phyloP scores from a whole-genome alignment of 1,140 invertebrate species.

The Drosophila bipectinata region DNA sequence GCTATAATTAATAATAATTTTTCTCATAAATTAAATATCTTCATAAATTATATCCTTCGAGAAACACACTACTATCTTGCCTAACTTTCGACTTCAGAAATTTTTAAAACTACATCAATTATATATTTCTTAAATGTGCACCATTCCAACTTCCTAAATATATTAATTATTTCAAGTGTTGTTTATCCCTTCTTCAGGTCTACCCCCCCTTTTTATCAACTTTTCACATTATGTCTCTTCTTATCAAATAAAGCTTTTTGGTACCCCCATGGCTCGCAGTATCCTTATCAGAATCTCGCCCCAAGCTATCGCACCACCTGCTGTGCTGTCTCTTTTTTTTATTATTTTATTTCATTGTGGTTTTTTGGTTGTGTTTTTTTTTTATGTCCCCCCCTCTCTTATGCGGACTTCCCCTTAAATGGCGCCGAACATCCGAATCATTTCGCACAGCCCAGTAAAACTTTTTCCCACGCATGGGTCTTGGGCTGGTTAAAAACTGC shows the following conservation, averaged over 20 bases:
- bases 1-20: too few species aligned
- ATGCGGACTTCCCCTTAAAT: constrained; percentile 25
- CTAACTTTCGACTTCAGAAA: too few species aligned
- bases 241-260: background rate
- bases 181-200: background rate
- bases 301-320: constrained; percentile 24
- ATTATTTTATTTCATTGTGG: constrained; percentile 5
- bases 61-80: too few species aligned
- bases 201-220: background rate
- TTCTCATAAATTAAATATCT: too few species aligned
- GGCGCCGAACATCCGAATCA: constrained; percentile 57
- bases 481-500: constrained; percentile 37
- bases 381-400: background rate
- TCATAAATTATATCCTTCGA: too few species aligned
- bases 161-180: background rate
- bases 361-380: background rate
- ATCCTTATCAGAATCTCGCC: constrained; percentile 19
- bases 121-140: too few species aligned
- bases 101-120: too few species aligned
- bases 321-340: constrained; percentile 22
- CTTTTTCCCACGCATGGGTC: constrained; percentile 69
- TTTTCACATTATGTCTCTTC: constrained; percentile 2
- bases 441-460: constrained; percentile 40
- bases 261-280: background rate
- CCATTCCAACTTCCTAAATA: background rate